phyloP scores from a whole-genome alignment of 1,140 invertebrate genomes.

The Akabosia matsudoensis region DNA sequence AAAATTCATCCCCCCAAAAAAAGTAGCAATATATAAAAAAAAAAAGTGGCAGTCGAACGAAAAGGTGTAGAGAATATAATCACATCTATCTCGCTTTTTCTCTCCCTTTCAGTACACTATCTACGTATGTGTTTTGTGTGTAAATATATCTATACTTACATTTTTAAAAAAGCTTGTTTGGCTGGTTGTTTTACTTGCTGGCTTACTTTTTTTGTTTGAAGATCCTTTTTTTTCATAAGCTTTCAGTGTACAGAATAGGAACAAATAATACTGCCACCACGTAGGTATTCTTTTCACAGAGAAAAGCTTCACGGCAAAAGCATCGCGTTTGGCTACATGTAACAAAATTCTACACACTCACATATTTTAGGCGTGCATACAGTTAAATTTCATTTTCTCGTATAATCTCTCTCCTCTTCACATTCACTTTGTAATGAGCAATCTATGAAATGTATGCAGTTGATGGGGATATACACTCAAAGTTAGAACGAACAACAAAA shows the following conservation, averaged over 20 bases:
- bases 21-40: not conserved
- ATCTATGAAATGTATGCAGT: too few relatives aligned
- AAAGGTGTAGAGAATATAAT: not conserved
- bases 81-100: too few relatives aligned
- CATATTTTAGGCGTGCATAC: not conserved
- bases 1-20: conserved; percentile 6
- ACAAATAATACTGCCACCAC: not conserved
- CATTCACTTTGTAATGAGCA: too few relatives aligned
- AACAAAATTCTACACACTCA: not conserved
- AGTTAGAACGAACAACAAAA: not conserved
- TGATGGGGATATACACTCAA: too few relatives aligned
- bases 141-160: not conserved
- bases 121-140: too few relatives aligned
- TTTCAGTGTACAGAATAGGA: not conserved
- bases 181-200: conserved; percentile 1
- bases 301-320: not conserved
- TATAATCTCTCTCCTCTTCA: not conserved
- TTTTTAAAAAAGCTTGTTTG: conserved; percentile 11
- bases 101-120: too few relatives aligned
- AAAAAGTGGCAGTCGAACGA: not conserved
- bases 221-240: not conserved
- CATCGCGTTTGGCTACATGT: not conserved
- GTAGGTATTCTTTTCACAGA: not conserved
- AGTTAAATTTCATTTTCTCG: not conserved
- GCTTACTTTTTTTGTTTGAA: conserved; percentile 17